Base-by-base conservation (phyloP, 2,797 vertebrate species). In the Sebastes elongatus region DNA sequence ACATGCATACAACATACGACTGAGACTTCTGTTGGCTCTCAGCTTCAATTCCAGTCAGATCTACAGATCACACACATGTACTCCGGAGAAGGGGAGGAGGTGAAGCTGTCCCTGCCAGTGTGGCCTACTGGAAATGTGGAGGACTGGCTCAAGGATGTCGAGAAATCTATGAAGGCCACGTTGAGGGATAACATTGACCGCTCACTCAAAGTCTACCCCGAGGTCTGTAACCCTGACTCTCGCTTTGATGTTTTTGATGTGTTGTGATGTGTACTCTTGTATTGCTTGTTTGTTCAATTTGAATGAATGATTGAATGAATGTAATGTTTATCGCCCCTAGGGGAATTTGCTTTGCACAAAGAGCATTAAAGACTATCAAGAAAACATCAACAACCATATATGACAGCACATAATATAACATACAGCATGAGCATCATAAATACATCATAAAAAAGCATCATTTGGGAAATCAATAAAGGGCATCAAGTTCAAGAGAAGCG, bases 41-140 rank as follows among this genome's bases (percentile, higher is more conserved):
- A 99, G 98, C 95, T 99, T 25, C 89, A 94, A 60, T 99, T 99
- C 90, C 97, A 98, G 92, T 88, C 96, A 30, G 96, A 99, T 86
- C 94, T 97, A 10, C 92, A 96, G 92, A 98, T 99, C 93, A 98
- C 97, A 4, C 97, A 98, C 59, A 97, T 98, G 98, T 97, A 96
- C 87, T 99, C 97, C 1, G 96, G 95, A 6, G 98, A 99, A 82
- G 97, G 96, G 14, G 98, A 99, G 87, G 96, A 98, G 85, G 97
- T 99, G 30, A 55, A 94, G 83, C 85, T 99, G 49, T 93, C 76
- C 55, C 10, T 77, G 80, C 83, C 96, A 14, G 93, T 99, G 85
- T 91, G 71, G 82, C 97, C 97, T 0, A 92, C 91, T 76, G 97
- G 96, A 72, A 97, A 97, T 13, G 97, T 98, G 87, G 98, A 99